Evolutionary conservation across 2,113 vertebrate species (phyloP), one percentile per base, ranked within the genome.

Genomic region (Meleagris gallopavo): DNA sequence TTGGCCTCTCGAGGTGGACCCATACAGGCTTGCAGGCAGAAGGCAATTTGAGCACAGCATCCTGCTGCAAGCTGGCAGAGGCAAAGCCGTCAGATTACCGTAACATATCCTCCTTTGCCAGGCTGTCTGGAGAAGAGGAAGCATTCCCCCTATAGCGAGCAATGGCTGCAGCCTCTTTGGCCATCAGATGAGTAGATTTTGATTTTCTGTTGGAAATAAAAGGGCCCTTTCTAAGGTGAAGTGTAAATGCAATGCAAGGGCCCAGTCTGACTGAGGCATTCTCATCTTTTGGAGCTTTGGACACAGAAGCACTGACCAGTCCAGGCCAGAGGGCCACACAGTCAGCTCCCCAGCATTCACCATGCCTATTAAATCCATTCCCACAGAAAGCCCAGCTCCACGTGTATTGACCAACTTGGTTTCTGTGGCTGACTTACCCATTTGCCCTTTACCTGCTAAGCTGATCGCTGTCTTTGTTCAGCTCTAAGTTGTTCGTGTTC

Each of bases 381-480:
- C 52, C 60, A 78, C 32, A 77, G 67, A 74, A 74, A 84, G 36
- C 32, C 41, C 30, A 21, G 41, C 45, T 71, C 36, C 15, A 73
- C 15, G 1, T 54, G 45, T 57, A 29, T n/a, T 34, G 62, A 17
- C 29, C 45, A 93, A 6, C 21, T 12, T 8, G 13, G 74, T 94
- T 88, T 62, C 65, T 27, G 43, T 18, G 60, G 29, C 17, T 46
- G 70, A 64, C 29, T 58, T 40, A 73, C 14, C 36, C 62, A 11
- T 38, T 83, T 90, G 66, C 66, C 50, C 61, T 60, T 94, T 97
- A 98, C 98, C 98, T 98, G 97, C 62, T 80, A 43, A 93, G 40
- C 20, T 96, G 96, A 43, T 98, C 98, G 97, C 97, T 97, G 30
- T 97, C 97, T 94, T 97, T 98, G 77, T 50, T n/a, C 58, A 92